These are phyloP conservation scores for Dichetophora obliterata DNA, from an alignment of 2,888 invertebrate species.

Conservation along the genomic window DNA sequence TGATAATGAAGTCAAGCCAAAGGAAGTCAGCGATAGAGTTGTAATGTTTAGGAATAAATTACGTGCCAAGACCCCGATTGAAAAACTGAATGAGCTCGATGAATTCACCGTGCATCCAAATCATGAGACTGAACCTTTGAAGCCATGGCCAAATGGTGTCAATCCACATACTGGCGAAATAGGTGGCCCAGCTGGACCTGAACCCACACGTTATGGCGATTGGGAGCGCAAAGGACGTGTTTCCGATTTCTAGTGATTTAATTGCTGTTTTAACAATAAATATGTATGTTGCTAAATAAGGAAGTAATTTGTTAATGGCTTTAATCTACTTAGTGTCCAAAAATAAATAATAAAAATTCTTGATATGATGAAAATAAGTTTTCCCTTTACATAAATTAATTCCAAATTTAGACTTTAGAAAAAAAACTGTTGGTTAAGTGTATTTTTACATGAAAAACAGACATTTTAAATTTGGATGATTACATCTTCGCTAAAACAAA, in stretches of 20 bases:
- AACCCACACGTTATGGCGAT: conserved; percentile 98
- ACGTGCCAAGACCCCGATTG: conserved; percentile 77
- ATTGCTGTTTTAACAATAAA: no score
- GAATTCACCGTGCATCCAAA: conserved; percentile 81
- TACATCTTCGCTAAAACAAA: no score
- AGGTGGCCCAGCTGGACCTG: conserved; percentile 95
- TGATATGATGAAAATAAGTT: no score
- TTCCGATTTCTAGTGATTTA: conserved; percentile 83
- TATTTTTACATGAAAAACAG: no score
- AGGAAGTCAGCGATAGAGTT: conserved; percentile 72
- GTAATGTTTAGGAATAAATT: conserved; percentile 82
- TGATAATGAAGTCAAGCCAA: conserved; percentile 51
- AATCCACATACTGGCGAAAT: conserved; percentile 96
- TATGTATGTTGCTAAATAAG: no score
- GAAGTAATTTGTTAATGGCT: no score
- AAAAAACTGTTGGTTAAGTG: no score
- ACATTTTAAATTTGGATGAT: no score
- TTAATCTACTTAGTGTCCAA: no score
- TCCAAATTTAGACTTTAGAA: no score
- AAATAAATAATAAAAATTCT: no score
- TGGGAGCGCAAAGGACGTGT: conserved; percentile 99
- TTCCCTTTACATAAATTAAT: no score
- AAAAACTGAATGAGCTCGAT: conserved; percentile 75
- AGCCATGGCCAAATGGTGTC: conserved; percentile 87
- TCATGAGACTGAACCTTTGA: conserved; percentile 86